A percentile compares a stretch with the other conserved stretches of the same genome.
These are phyloP conservation scores for Polia nebulosa DNA, from an alignment of 2,888 invertebrate species.

Conservation along the genomic window DNA sequence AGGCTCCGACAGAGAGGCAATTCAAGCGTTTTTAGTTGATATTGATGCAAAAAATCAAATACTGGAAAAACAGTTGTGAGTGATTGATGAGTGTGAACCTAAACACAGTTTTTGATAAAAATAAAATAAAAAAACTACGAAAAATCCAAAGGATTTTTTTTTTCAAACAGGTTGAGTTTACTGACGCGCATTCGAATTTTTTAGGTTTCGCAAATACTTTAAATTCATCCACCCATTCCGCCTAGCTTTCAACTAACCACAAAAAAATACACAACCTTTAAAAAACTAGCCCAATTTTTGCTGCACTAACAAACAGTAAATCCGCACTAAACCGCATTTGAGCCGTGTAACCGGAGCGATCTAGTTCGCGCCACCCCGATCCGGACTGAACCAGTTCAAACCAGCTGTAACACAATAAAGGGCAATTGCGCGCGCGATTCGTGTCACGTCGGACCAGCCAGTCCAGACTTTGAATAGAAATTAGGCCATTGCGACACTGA, in stretches of 20 bases:
- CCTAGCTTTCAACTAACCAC: conserved; percentile 14
- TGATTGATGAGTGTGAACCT: too few species aligned
- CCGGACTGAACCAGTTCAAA: conserved; percentile 63
- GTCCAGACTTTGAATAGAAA: conserved; percentile 76
- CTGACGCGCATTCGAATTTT: conserved; percentile 25
- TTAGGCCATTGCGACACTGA: conserved; percentile 74
- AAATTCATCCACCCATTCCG: conserved; percentile 7
- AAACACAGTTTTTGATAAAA: too few species aligned
- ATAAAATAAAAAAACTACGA: not conserved
- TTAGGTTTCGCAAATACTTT: conserved; percentile 19
- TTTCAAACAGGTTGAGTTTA: not conserved
- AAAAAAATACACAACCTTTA: conserved; percentile 33
- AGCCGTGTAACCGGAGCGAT: conserved; percentile 64
- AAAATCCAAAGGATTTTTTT: not conserved
- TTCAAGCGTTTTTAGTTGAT: too few species aligned
- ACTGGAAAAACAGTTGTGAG: too few species aligned
- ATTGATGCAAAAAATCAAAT: too few species aligned
- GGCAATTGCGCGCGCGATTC: conserved; percentile 76
- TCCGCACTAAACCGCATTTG: conserved; percentile 63
- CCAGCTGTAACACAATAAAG: conserved; percentile 79
- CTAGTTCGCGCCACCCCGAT: conserved; percentile 57
- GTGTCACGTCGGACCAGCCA: conserved; percentile 75
- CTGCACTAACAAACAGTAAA: conserved; percentile 60
- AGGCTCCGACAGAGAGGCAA: too few species aligned
- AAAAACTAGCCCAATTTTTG: conserved; percentile 45